Evolutionary conservation across 2,113 vertebrate genomes (phyloP), one percentile per base, ranked within the genome.

Genomic region (Odocoileus hemionus): DNA sequence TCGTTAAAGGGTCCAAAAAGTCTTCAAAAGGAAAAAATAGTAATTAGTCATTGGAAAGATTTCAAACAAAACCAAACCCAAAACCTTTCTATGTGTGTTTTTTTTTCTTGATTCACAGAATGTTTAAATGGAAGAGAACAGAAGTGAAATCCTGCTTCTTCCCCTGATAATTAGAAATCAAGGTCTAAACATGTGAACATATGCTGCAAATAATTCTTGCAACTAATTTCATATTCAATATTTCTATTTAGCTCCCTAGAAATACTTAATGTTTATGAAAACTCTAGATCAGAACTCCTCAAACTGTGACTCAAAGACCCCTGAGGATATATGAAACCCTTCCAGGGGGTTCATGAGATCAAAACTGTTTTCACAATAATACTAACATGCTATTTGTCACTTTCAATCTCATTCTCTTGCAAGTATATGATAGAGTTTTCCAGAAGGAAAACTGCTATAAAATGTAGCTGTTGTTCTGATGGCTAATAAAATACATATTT

Each of bases 191-290:
- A 61, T 36, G 55, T 87, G 61, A 92, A 55, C 43, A 82, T 67
- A 92, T 55, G n/a, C 23, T 84, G 86, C 5, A 36, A 83, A 74
- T 84, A 94, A 86, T 9, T 84, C 25, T 64, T 86, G 19, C n/a
- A 85, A 70, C 36, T 61, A 74, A 94, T 39, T 43, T 86, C 61
- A 91, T 86, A 47, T 57, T 80, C 83, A 84, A 47, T 47, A 52
- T 43, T 79, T 92, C 60, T 84, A 57, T 84, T 86, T 79, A 47
- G 15, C 7, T 87, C 93, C 43, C 3, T 67, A 28, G 15, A 96
- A 96, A 98, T 86, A 82, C 17, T 76, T 92, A 74, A 60, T 47
- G 28, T 64, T 95, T 91, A 16, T 89, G 39, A 93, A 91, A 92
- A 92, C 7, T 76, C 28, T 61, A 58, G 50, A 74, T 57, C 28